These are phyloP conservation scores for Tamias sibiricus DNA, from an alignment of 2,113 vertebrate species.

Conservation along the genomic window DNA sequence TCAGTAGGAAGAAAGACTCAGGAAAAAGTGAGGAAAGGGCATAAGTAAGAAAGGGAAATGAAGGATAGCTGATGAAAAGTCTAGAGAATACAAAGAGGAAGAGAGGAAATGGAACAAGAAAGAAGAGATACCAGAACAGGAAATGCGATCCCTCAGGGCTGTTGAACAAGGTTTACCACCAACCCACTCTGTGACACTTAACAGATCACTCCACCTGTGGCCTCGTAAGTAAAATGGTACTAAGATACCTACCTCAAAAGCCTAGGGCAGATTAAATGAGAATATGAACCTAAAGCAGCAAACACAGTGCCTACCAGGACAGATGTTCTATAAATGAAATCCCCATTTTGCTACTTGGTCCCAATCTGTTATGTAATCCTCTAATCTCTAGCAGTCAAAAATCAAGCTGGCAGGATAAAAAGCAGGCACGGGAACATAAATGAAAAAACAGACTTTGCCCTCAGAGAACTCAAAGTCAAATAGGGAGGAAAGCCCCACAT, in stretches of 20 bases:
- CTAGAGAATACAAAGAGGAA: background rate
- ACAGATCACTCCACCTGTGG: background rate
- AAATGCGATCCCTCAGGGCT: background rate
- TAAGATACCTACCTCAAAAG: background rate
- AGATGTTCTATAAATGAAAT: constrained; percentile 1
- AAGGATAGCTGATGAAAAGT: background rate
- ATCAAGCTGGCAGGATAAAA: background rate
- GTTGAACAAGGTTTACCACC: background rate
- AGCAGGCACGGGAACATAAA: background rate
- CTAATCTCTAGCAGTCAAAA: background rate
- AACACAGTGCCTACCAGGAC: background rate
- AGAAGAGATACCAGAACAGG: background rate
- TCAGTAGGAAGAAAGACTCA: background rate
- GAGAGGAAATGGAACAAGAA: background rate
- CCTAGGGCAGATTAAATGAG: background rate
- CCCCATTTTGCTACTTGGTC: background rate
- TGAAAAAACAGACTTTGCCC: background rate
- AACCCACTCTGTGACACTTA: background rate
- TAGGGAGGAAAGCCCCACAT: background rate
- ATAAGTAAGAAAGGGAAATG: background rate
- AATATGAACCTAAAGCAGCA: background rate
- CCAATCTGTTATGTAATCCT: background rate
- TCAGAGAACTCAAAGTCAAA: background rate
- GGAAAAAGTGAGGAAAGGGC: background rate
- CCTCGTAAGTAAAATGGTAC: background rate